Percentiles rank a stretch among this genome's conserved stretches.
Evolutionary conservation across 2,113 vertebrate genomes (phyloP).

Genomic region (Acrocephalus kingi): DNA sequence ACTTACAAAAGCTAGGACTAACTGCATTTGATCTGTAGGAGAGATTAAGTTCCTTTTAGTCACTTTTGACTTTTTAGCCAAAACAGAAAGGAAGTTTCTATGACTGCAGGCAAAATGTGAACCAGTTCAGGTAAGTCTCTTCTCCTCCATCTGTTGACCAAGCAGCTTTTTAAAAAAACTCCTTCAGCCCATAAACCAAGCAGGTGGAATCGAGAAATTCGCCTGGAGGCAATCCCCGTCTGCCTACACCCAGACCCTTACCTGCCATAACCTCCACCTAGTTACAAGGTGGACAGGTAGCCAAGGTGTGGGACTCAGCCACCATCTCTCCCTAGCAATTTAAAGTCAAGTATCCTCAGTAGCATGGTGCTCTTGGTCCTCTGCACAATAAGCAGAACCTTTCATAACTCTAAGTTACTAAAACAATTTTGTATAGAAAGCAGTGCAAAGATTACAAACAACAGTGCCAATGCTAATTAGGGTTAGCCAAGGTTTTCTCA

Average conservation of each 20-base stretch:
- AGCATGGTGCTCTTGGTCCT: not conserved
- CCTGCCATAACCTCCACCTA: not conserved
- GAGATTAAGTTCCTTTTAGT: not conserved
- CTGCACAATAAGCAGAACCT: not conserved
- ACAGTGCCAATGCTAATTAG: slow-evolving; percentile 5
- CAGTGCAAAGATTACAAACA: not conserved
- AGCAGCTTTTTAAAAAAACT: not conserved
- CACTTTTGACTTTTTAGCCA: not conserved
- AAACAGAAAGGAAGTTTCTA: not conserved
- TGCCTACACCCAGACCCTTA: not conserved
- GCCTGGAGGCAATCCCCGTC: not conserved
- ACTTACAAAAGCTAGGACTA: not conserved
- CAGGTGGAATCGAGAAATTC: not conserved
- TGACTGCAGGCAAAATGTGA: not conserved
- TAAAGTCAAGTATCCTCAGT: not conserved
- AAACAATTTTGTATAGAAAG: not conserved
- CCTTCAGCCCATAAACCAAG: not conserved
- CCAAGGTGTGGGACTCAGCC: not conserved
- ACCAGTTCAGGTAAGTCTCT: not conserved
- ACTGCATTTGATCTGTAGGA: not conserved
- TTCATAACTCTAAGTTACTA: not conserved
- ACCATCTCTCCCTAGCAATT: not conserved
- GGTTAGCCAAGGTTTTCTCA: slow-evolving; percentile 28
- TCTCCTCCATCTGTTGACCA: not conserved
- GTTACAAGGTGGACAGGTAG: not conserved